A percentile compares a stretch with the other conserved stretches of the same genome.
These are phyloP conservation scores for Schlechtendalia chinensis DNA, from an alignment of 1,140 invertebrate species.

Conservation along the genomic window DNA sequence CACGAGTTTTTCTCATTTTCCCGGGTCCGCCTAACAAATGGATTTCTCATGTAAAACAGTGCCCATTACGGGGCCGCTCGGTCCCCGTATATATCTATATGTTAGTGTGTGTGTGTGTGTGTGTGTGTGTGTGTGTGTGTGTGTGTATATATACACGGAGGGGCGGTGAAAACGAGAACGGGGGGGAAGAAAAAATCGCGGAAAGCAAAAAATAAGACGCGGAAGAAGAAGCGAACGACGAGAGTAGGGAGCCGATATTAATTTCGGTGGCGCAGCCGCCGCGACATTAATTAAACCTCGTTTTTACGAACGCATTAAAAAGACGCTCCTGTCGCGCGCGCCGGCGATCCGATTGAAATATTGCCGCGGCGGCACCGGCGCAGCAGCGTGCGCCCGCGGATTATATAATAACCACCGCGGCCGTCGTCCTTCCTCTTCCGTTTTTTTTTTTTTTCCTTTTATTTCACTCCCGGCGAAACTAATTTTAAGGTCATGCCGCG, in stretches of 20 bases:
- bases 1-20: constrained; percentile 43
- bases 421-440: too few relatives aligned
- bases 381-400: constrained; percentile 34
- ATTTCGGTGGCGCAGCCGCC: constrained; percentile 44
- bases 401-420: constrained; percentile 45
- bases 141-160: too few relatives aligned
- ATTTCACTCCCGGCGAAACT: constrained; percentile 3
- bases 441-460: constrained; percentile 10
- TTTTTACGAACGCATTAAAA: constrained; percentile 49
- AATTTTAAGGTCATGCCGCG: constrained; percentile 37
- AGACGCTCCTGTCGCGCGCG: constrained; percentile 49
- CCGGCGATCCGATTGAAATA: constrained; percentile 44
- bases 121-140: too few relatives aligned
- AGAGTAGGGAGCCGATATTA: constrained; percentile 40
- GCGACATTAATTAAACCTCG: constrained; percentile 50
- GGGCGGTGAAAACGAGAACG: too few relatives aligned
- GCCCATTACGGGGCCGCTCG: constrained; percentile 41
- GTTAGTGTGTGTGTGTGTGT: too few relatives aligned
- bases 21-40: constrained; percentile 24
- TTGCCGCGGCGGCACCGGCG: constrained; percentile 28
- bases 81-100: constrained; percentile 28
- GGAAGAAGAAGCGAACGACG: constrained; percentile 9
- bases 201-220: not conserved
- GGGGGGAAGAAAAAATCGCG: constrained; percentile 26
- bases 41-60: constrained; percentile 50